phyloP scores from a whole-genome alignment of 2,113 vertebrate species.

The Potamarius usumacintae region DNA sequence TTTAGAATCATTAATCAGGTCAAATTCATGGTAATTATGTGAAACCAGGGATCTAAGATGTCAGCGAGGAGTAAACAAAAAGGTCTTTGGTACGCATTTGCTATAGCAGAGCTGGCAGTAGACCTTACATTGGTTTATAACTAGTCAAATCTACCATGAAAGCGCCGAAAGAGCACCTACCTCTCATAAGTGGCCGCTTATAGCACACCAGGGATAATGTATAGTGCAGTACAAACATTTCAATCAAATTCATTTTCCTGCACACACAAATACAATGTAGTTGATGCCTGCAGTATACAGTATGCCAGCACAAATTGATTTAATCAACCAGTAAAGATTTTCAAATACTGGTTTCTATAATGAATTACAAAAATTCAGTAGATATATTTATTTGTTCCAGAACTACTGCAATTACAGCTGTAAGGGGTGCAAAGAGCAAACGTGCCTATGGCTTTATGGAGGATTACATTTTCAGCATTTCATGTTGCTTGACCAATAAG shows the following conservation, averaged over 20 bases:
- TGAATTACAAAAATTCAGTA: background rate
- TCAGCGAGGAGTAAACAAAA: background rate
- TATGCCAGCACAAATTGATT: background rate
- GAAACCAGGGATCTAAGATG: background rate
- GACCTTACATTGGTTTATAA: background rate
- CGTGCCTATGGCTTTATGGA: background rate
- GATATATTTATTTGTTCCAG: background rate
- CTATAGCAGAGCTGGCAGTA: background rate
- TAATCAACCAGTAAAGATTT: background rate
- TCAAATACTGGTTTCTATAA: background rate
- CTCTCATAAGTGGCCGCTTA: background rate
- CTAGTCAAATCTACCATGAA: background rate
- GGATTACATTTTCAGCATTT: background rate
- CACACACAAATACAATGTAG: background rate
- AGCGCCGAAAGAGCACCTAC: background rate
- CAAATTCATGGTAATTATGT: background rate
- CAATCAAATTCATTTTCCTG: background rate
- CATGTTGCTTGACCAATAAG: background rate
- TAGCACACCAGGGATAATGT: background rate
- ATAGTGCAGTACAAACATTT: background rate
- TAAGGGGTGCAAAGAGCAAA: background rate
- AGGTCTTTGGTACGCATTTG: background rate
- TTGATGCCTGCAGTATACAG: background rate
- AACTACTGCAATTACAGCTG: background rate
- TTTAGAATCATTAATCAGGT: background rate